phyloP scores from a whole-genome alignment of 2,888 invertebrate genomes.

The Parnassius orleans region DNA sequence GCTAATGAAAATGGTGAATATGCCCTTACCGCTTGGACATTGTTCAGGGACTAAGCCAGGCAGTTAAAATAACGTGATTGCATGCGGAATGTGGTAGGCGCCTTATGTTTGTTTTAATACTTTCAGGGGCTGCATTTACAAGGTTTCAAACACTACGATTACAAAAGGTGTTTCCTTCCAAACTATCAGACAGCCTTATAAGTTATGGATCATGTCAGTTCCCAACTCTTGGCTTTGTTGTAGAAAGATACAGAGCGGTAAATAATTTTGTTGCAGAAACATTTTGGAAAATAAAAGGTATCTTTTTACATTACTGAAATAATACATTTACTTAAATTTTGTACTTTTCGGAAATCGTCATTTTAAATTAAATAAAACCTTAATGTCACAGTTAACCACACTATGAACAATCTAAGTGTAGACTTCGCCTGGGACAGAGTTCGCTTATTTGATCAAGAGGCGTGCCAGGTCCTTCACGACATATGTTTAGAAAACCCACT shows the following conservation, averaged over 20 bases:
- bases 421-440: conserved; percentile 94
- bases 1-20: no score
- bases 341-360: background rate
- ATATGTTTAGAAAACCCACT: conserved; percentile 87
- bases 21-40: no score
- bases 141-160: conserved; percentile 96
- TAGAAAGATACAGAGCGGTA: conserved; percentile 95
- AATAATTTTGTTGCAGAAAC: conserved; percentile 94
- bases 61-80: no score
- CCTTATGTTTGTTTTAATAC: conserved; percentile 6
- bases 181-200: conserved; percentile 88
- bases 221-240: conserved; percentile 99
- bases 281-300: conserved; percentile 97
- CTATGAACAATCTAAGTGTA: conserved; percentile 86
- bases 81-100: no score
- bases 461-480: conserved; percentile 90
- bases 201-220: conserved; percentile 99
- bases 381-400: conserved; percentile 85
- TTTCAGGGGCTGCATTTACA: conserved; percentile 96
- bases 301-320: background rate
- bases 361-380: background rate
- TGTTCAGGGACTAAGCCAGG: no score
- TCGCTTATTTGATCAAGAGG: conserved; percentile 92
- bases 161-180: conserved; percentile 88
- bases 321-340: background rate